phyloP scores from a whole-genome alignment of 2,113 vertebrate species.

The Cacatua alba region DNA sequence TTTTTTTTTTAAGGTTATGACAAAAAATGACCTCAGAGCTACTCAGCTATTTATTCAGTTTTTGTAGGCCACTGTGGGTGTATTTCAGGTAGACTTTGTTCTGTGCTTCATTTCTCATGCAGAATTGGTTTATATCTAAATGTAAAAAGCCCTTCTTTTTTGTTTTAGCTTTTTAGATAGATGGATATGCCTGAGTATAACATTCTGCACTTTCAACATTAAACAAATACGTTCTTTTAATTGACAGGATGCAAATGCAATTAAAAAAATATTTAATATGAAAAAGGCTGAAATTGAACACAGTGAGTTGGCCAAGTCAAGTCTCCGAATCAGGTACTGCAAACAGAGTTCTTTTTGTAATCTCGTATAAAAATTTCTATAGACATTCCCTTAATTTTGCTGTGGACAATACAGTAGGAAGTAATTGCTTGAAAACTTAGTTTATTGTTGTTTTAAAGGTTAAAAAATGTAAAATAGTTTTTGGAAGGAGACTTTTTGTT shows the following conservation, averaged over 20 bases:
- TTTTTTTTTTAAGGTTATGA: neutral
- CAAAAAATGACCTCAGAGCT: neutral
- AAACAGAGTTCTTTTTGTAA: neutral
- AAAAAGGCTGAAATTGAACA: conserved; percentile 96
- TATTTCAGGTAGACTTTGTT: neutral
- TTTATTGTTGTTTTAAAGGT: neutral
- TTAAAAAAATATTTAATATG: conserved; percentile 97
- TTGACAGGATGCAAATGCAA: conserved; percentile 95
- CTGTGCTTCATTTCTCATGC: neutral
- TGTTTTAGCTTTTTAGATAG: neutral
- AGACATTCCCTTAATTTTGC: neutral
- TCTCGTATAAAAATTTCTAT: neutral
- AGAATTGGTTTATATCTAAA: neutral
- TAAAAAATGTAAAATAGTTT: neutral
- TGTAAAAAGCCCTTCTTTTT: neutral
- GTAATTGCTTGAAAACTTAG: neutral
- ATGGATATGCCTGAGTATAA: neutral
- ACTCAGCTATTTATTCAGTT: neutral
- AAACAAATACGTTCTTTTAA: conserved; percentile 50
- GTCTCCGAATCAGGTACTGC: conserved; percentile 91
- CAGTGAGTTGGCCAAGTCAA: conserved; percentile 92
- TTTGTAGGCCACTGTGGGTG: neutral
- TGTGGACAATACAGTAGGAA: neutral
- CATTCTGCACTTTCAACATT: neutral
- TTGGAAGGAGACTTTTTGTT: neutral